Evolutionary conservation across 2,888 invertebrate species (phyloP).

Genomic region (Drosophila kuntzei): DNA sequence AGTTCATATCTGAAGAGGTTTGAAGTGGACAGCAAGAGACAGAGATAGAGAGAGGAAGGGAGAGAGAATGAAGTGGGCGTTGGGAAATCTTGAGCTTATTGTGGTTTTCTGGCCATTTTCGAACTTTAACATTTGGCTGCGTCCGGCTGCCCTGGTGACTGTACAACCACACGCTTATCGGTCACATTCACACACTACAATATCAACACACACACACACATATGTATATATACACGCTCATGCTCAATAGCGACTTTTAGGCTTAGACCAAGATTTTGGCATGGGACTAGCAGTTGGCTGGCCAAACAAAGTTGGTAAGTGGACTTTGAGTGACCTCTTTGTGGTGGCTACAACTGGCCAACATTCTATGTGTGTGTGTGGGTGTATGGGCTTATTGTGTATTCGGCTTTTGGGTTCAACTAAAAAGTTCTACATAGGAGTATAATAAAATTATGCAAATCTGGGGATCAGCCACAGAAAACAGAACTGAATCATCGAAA

Average conservation of each 20-base stretch:
- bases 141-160: slow-evolving; percentile 45
- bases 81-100: slow-evolving; percentile 69
- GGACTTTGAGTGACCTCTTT: slow-evolving; percentile 80
- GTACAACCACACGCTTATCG: slow-evolving; percentile 78
- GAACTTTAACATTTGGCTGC: slow-evolving; percentile 65
- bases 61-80: not conserved
- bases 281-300: slow-evolving; percentile 19
- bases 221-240: slow-evolving; percentile 15
- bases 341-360: slow-evolving; percentile 46
- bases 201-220: slow-evolving; percentile 14
- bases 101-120: slow-evolving; percentile 72
- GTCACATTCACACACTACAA: slow-evolving; percentile 56
- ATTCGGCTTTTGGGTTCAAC: slow-evolving; percentile 41
- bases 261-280: slow-evolving; percentile 74
- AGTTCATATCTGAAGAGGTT: slow-evolving; percentile 26
- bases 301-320: slow-evolving; percentile 74
- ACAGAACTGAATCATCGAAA: slow-evolving; percentile 27
- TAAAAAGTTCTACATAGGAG: slow-evolving; percentile 67
- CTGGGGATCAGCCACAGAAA: slow-evolving; percentile 55
- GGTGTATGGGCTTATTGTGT: slow-evolving; percentile 33
- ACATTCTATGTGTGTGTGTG: slow-evolving; percentile 13
- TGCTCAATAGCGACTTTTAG: slow-evolving; percentile 67
- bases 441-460: slow-evolving; percentile 79
- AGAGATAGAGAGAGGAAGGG: not conserved
- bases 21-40: slow-evolving; percentile 16